Base-by-base conservation (phyloP, 2,797 vertebrate genomes). In the Leptodactylus fallax region DNA sequence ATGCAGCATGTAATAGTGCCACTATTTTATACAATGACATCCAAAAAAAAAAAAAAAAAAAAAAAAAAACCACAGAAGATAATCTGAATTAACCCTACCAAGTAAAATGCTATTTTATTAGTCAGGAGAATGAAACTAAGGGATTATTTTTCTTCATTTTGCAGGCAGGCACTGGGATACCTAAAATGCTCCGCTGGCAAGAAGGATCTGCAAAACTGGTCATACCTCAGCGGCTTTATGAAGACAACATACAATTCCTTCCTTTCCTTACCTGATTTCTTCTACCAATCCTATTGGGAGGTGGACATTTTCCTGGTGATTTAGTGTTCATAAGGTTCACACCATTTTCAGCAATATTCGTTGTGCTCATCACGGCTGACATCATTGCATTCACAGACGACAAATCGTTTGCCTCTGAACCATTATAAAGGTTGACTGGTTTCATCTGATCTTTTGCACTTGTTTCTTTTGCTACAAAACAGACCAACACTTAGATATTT, bases 341-440 rank as follows among this genome's bases (percentile, higher is more conserved):
- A 0, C 94, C 74, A 36, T 94, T 96, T 85, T 97, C 96, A 0
- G 96, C 94, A 11, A 98, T 93, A 85, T 93, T 95, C 17, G 93
- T 93, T 91, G 93, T 93, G 2, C 92, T 97, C 97, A 98, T 98
- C 90, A 99, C 97, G 0, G 97, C 95, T 85, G 96, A 97, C 98
- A 99, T 98, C 96, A 98, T 98, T 92, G 96, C 96, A 21, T 97
- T 97, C 91, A 98, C 96, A 92, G 97, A 96, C 89, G 97, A 97
- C 91, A 98, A 92, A 92, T 98, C 97, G 51, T 94, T 95, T 69
- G 94, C 95, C 90, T 96, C 95, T 87, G 94, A 91, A 91, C 93
- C 93, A 91, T 74, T 84, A 2, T 92, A 92, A 7, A 93, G 93
- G 85, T 90, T 90, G 83, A 93, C 92, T 79, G 92, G 92, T 87